Evolutionary conservation across 1,140 invertebrate genomes (phyloP), one percentile per base, ranked within the genome.

Genomic region (Oscheius sp.): DNA sequence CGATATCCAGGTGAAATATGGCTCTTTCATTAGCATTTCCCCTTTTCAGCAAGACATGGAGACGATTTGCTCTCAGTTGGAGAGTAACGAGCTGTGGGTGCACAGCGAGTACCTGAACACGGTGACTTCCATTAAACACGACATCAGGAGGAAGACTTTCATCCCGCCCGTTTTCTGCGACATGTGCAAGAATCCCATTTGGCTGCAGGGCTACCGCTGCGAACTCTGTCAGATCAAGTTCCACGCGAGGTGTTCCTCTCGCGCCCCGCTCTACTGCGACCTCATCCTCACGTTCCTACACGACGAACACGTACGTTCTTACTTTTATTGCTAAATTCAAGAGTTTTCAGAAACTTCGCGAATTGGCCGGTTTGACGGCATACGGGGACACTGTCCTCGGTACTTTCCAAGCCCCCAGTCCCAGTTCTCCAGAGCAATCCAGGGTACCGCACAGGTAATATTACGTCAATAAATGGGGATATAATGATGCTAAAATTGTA

Each of bases 211-310:
- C 18, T 78, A 45, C 61, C 68, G 77, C 35, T 78, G 77, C 49
- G 77, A 78, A 49, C 59, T 78, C 7, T 78, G 77, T 63, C 72
- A 71, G 46, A 74, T 78, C 63, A 78, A 78, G 32, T 78, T 78
- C 34, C 77, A 78, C 55, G 72, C 73, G 59, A 58, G 68, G 49
- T 78, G 77, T 52, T 78, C 69, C 4, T 68, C 59, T 1, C 35
- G 36, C 15, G 77, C 68, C 32, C 77, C 77, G 18, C 38, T 70
- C 20, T 78, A 78, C 26, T 78, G 77, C 29, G 75, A 78, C 26
- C 62, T 77, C n/a, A 36, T 78, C 32, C 58, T 52, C 34, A 35
- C 64, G 4, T 68, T 74, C 20, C 35, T 46, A 26, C 45, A 66
- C 18, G 62, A 66, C 63, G 63, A 62, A 35, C 36, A 66, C 29